Base-by-base conservation (phyloP, 64 coral and sea anemone species). In the Trachythela sp. region DNA sequence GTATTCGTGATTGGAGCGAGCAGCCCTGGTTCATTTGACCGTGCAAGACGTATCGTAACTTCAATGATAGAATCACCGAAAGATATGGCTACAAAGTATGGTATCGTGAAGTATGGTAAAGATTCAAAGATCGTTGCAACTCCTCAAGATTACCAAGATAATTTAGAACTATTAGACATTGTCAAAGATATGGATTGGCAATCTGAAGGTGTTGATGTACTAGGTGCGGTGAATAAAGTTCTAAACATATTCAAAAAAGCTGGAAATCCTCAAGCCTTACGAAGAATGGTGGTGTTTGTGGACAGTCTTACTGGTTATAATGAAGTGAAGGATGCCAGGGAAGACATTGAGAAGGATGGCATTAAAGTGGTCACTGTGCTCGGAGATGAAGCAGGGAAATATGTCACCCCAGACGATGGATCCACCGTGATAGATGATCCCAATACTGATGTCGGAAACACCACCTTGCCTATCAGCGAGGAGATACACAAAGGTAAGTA, bases 201-300 rank as follows among this genome's bases (percentile, higher is more conserved):
- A 38, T 3, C 31, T 39, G 20, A 38, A 80, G 75, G 75, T 9
- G 35, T 35, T 35, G 34, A 80, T 22, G 20, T 80, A 14, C 13
- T 18, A 9, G 33, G 84, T 18, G 96, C 91, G 13, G 11, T 99
- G 22, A 68, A 37, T 52, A 91, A 91, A 85, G 93, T 91, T 15
- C 51, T 40, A 59, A 88, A 58, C 18, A 52, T 99, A 9, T 95
- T 99, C 72, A 64, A 89, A 15, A 91, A 27, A 14, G 87, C 71
- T 64, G 92, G 91, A 71, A 92, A 91, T 29, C 86, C 93, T 10
- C 8, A 84, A 29, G 14, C 75, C 9, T 37, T 80, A 30, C 75
- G 37, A 34, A 35, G 75, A 37, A 39, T 80, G 33, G 34, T 80
- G 10, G 75, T 80, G 30, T 80, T 80, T 38, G 37, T 80, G 20